Evolutionary conservation across 92 coral and sea anemone genomes (phyloP).

Genomic region (Zoanthus gigantus): DNA sequence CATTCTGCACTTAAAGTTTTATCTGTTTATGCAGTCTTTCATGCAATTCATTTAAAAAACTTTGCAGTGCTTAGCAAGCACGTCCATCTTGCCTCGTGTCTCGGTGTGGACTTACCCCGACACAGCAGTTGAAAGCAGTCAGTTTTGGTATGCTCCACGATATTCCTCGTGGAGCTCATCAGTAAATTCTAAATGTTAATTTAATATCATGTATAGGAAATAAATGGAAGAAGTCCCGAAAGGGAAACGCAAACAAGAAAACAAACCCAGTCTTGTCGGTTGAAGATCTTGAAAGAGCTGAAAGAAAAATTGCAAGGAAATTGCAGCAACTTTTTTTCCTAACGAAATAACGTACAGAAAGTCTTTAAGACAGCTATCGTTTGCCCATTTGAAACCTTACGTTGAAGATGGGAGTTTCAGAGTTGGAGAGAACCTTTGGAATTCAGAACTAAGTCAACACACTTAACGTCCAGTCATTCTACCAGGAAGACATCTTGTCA

Average conservation of each 20-base stretch:
- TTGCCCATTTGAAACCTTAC: conserved; percentile 67
- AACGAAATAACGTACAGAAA: conserved; percentile 47
- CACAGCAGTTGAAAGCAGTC: conserved; percentile 9
- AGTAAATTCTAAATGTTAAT: conserved; percentile 52
- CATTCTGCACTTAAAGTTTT: background rate
- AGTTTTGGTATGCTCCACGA: conserved; percentile 50
- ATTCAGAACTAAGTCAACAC: conserved; percentile 54
- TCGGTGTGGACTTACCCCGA: no score
- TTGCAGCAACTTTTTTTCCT: conserved; percentile 60
- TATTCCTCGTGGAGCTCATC: conserved; percentile 64
- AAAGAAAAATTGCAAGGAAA: conserved; percentile 50
- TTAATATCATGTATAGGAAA: conserved; percentile 36
- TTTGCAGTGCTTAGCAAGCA: background rate
- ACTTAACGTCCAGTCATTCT: conserved; percentile 61
- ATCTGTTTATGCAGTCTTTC: background rate
- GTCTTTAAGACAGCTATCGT: conserved; percentile 35
- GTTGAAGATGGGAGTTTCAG: conserved; percentile 57
- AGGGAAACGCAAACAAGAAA: conserved; percentile 4
- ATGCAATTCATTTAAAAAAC: background rate
- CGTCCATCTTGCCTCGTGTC: background rate
- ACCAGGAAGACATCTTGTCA: conserved; percentile 63
- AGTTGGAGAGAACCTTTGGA: conserved; percentile 56
- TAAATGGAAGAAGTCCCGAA: conserved; percentile 13
- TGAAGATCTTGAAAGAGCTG: conserved; percentile 58
- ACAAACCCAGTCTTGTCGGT: conserved; percentile 12